Percentiles rank a stretch among this genome's conserved stretches.
phyloP scores from a whole-genome alignment of 2,113 vertebrate species.

The Hemicordylus capensis region DNA sequence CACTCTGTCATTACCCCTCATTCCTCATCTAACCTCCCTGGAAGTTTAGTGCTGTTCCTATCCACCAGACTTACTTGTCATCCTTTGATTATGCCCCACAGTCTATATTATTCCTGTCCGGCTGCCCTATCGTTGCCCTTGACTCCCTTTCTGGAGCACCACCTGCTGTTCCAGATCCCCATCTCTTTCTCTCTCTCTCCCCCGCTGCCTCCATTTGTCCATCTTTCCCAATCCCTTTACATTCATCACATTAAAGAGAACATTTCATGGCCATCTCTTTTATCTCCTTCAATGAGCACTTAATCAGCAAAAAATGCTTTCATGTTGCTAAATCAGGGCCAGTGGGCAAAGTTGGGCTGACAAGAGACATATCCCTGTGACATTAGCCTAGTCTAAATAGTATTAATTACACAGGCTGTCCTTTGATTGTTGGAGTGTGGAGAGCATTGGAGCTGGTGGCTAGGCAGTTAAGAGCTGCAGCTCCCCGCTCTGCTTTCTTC shows the following conservation, averaged over 20 bases:
- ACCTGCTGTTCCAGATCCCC: not conserved
- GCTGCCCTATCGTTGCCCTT: not conserved
- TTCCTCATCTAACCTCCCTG: not conserved
- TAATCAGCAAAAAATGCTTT: conserved; percentile 78
- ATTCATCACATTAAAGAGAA: conserved; percentile 76
- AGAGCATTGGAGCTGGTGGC: conserved; percentile 13
- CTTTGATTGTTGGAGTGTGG: conserved; percentile 74
- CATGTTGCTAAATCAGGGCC: conserved; percentile 76
- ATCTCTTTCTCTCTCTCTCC: conserved; percentile 15
- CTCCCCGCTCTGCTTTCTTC: not conserved
- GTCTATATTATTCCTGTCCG: not conserved
- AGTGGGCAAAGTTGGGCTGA: conserved; percentile 71
- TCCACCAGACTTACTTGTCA: not conserved
- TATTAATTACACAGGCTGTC: conserved; percentile 73
- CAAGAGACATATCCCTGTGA: conserved; percentile 73
- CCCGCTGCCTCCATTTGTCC: conserved; percentile 45
- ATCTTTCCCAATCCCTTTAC: conserved; percentile 69
- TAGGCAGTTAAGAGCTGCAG: conserved; percentile 10
- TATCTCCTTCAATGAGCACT: conserved; percentile 75
- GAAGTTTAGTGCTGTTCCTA: not conserved
- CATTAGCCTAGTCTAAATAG: conserved; percentile 72
- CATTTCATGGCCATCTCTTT: conserved; percentile 74
- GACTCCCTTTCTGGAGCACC: conserved; percentile 36
- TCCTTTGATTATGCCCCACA: not conserved
- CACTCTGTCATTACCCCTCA: not conserved